Base-by-base conservation (phyloP, 2,888 invertebrate genomes). In the Hemithea aestivaria region DNA sequence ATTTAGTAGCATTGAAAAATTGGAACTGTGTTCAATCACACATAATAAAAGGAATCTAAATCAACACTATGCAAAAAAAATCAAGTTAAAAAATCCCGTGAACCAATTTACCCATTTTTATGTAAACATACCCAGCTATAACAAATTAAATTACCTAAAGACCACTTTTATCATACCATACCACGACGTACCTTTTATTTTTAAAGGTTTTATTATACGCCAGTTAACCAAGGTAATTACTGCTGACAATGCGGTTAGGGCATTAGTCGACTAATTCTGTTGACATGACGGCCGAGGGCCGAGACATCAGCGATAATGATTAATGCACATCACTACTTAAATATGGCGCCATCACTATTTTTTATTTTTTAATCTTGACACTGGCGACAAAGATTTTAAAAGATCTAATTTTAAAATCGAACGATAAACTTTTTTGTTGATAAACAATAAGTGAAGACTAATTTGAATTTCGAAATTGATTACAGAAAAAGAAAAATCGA, bases 211-310 rank as follows among this genome's bases (percentile, higher is more conserved):
- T 47, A 56, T 55, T 51, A 46, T 36, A 30, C 40, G 41, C 35
- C 24, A 34, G 45, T 59, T 59, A 62, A 58, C 51, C 45, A 52
- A 51, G 56, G 61, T 69, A 73, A 73, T 73, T 73, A 73, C 53
- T 58, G 62, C 65, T 73, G 73, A 72, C 73, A 67, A 55, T 62
- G 60, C 58, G 52, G 58, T 66, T 70, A 48, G 52, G 50, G 53
- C 56, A 60, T 62, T 56, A 66, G 54, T 62, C 58, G 57, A 66
- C 62, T 66, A 62, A 73, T 72, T 62, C 63, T 43, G 62, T 56
- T 54, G 63, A 62, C 67, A 58, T 41, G 42, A 40, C 62, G 63
- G 42, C 35, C 62, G 61, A 48, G 57, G 63, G 42, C 35, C 62
- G 61, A 48, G 57, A 57, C 60, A 55, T 66, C 61, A 71, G 71